phyloP scores from a whole-genome alignment of 2,797 vertebrate genomes.

The Gymnoscopelus microlampas region DNA sequence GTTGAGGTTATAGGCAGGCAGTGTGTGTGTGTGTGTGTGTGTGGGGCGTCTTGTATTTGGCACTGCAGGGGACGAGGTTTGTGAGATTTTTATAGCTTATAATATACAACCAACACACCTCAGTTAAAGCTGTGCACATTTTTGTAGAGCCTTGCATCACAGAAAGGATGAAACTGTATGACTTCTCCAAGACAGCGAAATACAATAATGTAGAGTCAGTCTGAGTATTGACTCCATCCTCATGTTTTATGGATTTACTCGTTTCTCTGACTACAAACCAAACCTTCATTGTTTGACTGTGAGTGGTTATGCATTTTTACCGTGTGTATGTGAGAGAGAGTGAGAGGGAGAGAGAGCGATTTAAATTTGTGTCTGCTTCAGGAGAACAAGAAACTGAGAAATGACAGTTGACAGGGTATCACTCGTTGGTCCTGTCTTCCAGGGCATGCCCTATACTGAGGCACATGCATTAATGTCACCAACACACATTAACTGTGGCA shows the following conservation, averaged over 20 bases:
- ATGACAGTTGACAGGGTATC: slow-evolving; percentile 31
- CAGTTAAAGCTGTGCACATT: slow-evolving; percentile 11
- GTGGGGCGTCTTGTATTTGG: slow-evolving; percentile 27
- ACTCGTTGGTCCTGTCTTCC: slow-evolving; percentile 22
- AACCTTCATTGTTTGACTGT: slow-evolving; percentile 17
- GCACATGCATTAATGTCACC: slow-evolving; percentile 34
- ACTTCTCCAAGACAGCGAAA: background rate
- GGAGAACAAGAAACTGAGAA: slow-evolving; percentile 8
- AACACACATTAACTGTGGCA: slow-evolving; percentile 28
- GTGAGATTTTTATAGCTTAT: slow-evolving; percentile 32
- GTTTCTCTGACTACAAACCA: slow-evolving; percentile 30
- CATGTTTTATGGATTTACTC: background rate
- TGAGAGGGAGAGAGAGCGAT: background rate
- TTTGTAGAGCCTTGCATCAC: background rate
- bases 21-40: too few relatives aligned
- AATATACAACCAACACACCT: slow-evolving; percentile 5
- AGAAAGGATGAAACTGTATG: background rate
- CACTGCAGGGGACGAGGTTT: slow-evolving; percentile 35
- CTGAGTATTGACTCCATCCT: background rate
- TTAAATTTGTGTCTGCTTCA: background rate
- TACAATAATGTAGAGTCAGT: background rate
- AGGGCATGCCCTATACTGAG: slow-evolving; percentile 37
- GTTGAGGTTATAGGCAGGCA: too few relatives aligned
- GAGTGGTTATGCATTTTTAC: slow-evolving; percentile 12
- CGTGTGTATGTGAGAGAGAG: slow-evolving; percentile 9